phyloP scores from a whole-genome alignment of 2,797 vertebrate genomes.

The Poeciliopsis presidionis region DNA sequence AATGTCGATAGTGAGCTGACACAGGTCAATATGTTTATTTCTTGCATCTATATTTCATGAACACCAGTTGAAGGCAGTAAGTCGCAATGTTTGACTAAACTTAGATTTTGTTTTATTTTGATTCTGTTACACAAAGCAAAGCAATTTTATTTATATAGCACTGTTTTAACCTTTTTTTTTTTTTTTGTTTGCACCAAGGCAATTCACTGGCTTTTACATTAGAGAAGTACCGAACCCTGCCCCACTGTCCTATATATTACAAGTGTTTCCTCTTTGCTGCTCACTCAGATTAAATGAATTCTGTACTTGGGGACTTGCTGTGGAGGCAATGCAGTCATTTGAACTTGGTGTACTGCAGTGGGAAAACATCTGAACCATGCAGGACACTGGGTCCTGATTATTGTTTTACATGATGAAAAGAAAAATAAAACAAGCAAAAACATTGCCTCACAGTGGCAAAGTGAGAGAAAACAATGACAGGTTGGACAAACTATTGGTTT shows the following conservation, averaged over 20 bases:
- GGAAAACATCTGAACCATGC: no score
- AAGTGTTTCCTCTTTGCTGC: no score
- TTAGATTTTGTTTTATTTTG: background rate
- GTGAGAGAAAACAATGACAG: background rate
- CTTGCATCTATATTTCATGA: constrained; percentile 9
- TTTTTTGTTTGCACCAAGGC: background rate
- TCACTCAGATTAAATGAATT: no score
- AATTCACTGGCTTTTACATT: background rate
- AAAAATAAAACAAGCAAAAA: background rate
- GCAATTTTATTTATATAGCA: background rate
- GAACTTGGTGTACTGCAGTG: no score
- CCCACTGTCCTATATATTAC: no score
- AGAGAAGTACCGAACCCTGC: no score
- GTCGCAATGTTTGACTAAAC: background rate
- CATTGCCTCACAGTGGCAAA: background rate
- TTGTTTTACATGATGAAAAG: background rate
- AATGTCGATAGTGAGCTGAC: background rate
- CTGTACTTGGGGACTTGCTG: no score
- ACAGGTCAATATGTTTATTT: constrained; percentile 7
- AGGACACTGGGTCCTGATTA: no score
- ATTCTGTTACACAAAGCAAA: background rate
- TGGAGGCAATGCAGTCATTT: no score
- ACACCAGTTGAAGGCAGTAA: background rate
- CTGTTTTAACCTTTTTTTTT: no score
- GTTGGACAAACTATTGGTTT: background rate